Base-by-base conservation (phyloP, 1,140 invertebrate genomes). In the Linepithema humile region DNA sequence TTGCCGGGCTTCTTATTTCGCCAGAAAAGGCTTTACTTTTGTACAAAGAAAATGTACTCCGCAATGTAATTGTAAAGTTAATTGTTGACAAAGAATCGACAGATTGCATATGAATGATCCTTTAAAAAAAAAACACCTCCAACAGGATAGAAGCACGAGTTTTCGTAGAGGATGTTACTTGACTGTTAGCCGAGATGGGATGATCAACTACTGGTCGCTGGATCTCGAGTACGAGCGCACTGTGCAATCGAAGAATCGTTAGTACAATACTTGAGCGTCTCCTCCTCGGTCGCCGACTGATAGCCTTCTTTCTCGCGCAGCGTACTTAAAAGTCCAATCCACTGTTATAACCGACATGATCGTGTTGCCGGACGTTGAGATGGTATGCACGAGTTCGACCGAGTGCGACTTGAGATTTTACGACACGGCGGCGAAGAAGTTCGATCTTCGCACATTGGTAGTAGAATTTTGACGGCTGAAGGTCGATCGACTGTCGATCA, bases 341-440 rank as follows among this genome's bases (percentile, higher is more conserved):
- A 96, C 96, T 0, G 96, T 95, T 95, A 95, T 97, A 74, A 95
- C 96, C 10, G 96, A 96, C 73, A 94, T 97, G 87, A 95, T 96
- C 70, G 95, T 95, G 74, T 93, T 97, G 89, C 96, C 96, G 0
- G 96, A 97, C 91, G 95, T 97, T 17, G 96, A 96, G 89, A 95
- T 97, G 59, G 93, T 97, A 3, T 96, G 96, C 75, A 96, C 95
- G 6, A 96, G 96, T 73, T 96, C 96, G 2, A 95, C 96, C 3
- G 96, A 97, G 91, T 91, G 96, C 1, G 96, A 97, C 90, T 89
- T 97, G 12, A 94, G 96, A 84, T 97, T 97, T 92, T 97, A 97
- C 89, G 96, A 97, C 87, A 96, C 95, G 15, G 96, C 95, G 0
- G 96, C 96, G 6, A 95, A 95, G 32, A 96, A 96, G 53, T 97